Evolutionary conservation across 2,888 invertebrate genomes (phyloP).

Genomic region (Nymphalis c-album): DNA sequence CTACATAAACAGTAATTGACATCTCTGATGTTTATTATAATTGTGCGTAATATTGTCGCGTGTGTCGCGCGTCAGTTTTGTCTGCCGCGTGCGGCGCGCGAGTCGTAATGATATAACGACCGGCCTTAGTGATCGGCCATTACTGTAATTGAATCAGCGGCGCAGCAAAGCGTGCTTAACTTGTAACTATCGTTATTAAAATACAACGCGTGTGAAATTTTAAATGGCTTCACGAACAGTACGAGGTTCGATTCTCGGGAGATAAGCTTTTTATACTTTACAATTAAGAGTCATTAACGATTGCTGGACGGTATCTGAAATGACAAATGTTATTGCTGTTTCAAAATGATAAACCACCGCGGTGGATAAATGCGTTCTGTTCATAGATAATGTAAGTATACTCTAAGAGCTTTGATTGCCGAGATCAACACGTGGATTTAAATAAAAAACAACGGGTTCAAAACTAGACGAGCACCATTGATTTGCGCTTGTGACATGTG

Average conservation of each 20-base stretch:
- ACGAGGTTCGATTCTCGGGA: slow-evolving; percentile 24
- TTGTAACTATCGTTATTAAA: slow-evolving; percentile 20
- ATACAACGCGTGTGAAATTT: slow-evolving; percentile 29
- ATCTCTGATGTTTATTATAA: too few species aligned
- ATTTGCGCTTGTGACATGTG: too few species aligned
- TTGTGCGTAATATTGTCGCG: background rate
- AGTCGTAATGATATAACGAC: slow-evolving; percentile 22
- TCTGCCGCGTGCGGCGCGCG: background rate
- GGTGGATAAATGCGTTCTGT: slow-evolving; percentile 15
- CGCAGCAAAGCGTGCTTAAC: slow-evolving; percentile 15
- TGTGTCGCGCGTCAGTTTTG: background rate
- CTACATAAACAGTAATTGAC: too few species aligned
- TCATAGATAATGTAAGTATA: background rate
- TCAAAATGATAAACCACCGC: slow-evolving; percentile 1
- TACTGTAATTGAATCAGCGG: slow-evolving; percentile 22
- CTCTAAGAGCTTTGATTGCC: too few species aligned
- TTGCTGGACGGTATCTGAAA: slow-evolving; percentile 12
- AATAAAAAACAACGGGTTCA: too few species aligned
- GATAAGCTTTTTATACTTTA: slow-evolving; percentile 19
- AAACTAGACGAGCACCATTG: too few species aligned
- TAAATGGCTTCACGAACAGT: slow-evolving; percentile 22
- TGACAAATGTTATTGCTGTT: background rate
- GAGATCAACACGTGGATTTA: too few species aligned
- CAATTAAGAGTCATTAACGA: slow-evolving; percentile 24
- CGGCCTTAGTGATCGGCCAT: slow-evolving; percentile 21